Evolutionary conservation across 2,888 invertebrate species (phyloP), one percentile per base, ranked within the genome.

Genomic region (Chorisops tibialis): DNA sequence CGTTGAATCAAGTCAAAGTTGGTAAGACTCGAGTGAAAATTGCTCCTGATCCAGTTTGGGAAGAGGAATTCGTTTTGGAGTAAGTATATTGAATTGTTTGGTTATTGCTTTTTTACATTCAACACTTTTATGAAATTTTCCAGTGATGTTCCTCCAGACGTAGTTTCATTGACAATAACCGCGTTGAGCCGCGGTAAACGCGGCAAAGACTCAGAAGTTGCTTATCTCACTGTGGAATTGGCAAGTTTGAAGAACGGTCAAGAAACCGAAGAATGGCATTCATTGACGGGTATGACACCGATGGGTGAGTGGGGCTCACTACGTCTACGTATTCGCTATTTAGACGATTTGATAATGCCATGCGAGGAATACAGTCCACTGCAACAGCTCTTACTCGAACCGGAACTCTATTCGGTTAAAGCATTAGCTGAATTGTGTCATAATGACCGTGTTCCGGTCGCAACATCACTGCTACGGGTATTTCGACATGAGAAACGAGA

Each of bases 331-430:
- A 89, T 91, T 70, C 87, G 89, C 69, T 96, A 95, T 77, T 85
- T 94, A 73, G 95, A 96, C 75, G 96, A 97, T 80, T 81, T 96
- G 70, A 95, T 97, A 63, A 96, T 97, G 96, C 96, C 96, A 19
- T 88, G 90, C 45, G 94, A 94, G 74, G 96, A 97, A 76, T 97
- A 97, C 79, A 94, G 93, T 71, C 95, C 95, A 1, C 81, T 97
- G 65, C 94, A 96, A 72, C 94, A 96, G 78, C 77, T 97, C 65
- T 79, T 97, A 18, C 79, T 96, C 51, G 94, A 95, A 75, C 89
- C 92, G 2, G 93, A 93, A 35, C 80, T 96, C 66, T 89, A 92
- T 66, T 91, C 93, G 7, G 95, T 97, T 1, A 87, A 92, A 74
- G 92, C 94, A 2, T 79, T 97, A 65, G 91, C 96, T 0, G 93